A percentile compares a stretch with the other conserved stretches of the same genome.
These are phyloP conservation scores for Siniperca undulata DNA, from an alignment of 2,797 vertebrate species.

Conservation along the genomic window DNA sequence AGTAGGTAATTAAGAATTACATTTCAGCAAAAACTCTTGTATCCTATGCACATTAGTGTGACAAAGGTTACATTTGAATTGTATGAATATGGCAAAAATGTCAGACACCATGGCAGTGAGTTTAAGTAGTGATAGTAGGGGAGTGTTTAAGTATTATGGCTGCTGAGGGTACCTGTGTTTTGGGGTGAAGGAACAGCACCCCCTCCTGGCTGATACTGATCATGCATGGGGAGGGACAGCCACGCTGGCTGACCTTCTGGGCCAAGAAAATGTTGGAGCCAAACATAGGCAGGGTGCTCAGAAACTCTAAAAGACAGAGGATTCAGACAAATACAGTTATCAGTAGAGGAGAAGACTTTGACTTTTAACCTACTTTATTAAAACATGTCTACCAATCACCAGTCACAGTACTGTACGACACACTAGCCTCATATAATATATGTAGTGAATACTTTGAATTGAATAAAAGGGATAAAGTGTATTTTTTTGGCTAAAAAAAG, in stretches of 20 bases:
- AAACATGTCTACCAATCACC: too few species aligned
- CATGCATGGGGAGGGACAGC: conserved; percentile 82
- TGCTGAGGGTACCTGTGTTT: conserved; percentile 85
- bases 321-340: conserved; percentile 8
- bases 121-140: too few species aligned
- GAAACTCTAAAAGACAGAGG: conserved; percentile 78
- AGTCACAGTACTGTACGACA: too few species aligned
- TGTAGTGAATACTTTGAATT: too few species aligned
- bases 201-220: conserved; percentile 87
- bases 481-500: too few species aligned
- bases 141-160: too few species aligned
- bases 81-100: neutral
- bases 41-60: neutral
- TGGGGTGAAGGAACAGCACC: conserved; percentile 82
- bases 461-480: too few species aligned
- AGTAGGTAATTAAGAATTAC: neutral
- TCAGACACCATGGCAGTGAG: neutral
- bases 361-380: neutral
- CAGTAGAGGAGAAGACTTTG: neutral
- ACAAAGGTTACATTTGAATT: neutral
- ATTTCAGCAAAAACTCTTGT: neutral
- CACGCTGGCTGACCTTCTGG: conserved; percentile 83
- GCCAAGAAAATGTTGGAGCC: conserved; percentile 86
- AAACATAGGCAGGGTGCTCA: conserved; percentile 86
- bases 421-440: too few species aligned